Conservation (phyloP, 1,140 invertebrate species). For the Eurosta solidaginis region DNA sequence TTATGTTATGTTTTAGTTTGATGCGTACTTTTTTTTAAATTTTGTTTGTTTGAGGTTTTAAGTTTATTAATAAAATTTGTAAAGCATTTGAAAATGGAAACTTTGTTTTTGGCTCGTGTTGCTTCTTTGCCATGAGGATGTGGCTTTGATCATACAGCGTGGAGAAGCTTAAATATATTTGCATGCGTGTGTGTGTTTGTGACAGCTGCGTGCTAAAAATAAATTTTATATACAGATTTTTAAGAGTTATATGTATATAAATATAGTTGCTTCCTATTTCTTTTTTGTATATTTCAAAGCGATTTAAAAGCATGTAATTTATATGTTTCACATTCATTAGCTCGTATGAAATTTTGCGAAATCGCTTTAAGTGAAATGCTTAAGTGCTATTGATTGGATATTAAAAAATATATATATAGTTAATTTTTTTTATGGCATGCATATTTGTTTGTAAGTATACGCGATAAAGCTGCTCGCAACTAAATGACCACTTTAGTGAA, state of each 20-base stretch:
- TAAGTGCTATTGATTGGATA: constrained; percentile 6
- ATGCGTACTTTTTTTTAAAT: background rate
- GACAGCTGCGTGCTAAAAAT: background rate
- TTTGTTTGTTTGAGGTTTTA: background rate
- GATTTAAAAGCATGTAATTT: background rate
- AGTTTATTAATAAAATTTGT: background rate
- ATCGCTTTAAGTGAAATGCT: background rate
- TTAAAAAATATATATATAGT: background rate
- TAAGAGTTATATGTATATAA: background rate
- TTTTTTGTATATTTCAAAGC: background rate
- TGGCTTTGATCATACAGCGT: background rate
- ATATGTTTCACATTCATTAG: constrained; percentile 21
- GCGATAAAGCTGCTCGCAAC: background rate
- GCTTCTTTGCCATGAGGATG: background rate
- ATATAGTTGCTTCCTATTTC: background rate
- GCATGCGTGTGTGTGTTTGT: background rate
- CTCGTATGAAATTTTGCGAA: background rate
- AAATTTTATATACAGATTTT: background rate
- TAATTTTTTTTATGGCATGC: too few relatives aligned
- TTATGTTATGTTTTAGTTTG: background rate
- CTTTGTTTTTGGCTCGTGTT: constrained; percentile 4
- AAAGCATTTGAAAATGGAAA: constrained; percentile 14
- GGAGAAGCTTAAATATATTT: background rate
- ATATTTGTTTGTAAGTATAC: background rate
- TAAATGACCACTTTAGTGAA: background rate